These are phyloP conservation scores for Vidua macroura DNA, from an alignment of 2,113 vertebrate genomes.

Conservation along the genomic window DNA sequence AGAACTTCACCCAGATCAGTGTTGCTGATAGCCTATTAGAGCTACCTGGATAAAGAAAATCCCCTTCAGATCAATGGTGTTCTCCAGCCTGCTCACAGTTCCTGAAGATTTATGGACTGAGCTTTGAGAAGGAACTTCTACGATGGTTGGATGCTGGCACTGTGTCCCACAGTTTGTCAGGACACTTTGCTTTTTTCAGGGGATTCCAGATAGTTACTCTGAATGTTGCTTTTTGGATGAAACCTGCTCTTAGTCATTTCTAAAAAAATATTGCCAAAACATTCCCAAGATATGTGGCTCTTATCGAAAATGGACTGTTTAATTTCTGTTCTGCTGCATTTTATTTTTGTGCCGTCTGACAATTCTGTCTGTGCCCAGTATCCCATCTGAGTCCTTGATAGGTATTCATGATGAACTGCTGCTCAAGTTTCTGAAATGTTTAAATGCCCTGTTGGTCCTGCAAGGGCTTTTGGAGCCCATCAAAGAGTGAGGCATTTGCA, in stretches of 20 bases:
- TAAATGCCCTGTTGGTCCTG: neutral
- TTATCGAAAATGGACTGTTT: neutral
- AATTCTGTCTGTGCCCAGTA: neutral
- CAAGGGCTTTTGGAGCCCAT: neutral
- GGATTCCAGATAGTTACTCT: neutral
- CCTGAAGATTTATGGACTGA: neutral
- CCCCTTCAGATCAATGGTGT: neutral
- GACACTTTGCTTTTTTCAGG: neutral
- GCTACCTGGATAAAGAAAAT: neutral
- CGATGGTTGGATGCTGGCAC: neutral
- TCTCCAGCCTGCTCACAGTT: neutral
- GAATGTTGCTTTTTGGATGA: neutral
- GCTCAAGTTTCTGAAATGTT: constrained; percentile 6
- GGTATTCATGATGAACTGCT: neutral
- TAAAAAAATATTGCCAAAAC: neutral
- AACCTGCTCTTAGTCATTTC: neutral
- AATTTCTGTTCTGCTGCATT: neutral
- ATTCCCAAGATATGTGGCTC: neutral
- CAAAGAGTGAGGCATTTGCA: neutral
- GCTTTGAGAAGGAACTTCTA: neutral
- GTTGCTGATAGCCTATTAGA: neutral
- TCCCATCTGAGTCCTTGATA: neutral
- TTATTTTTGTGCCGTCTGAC: neutral
- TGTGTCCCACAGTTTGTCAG: neutral
- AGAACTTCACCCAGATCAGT: neutral